Evolutionary conservation across 2,113 vertebrate species (phyloP).

Genomic region (Malurus alboscapulatus): DNA sequence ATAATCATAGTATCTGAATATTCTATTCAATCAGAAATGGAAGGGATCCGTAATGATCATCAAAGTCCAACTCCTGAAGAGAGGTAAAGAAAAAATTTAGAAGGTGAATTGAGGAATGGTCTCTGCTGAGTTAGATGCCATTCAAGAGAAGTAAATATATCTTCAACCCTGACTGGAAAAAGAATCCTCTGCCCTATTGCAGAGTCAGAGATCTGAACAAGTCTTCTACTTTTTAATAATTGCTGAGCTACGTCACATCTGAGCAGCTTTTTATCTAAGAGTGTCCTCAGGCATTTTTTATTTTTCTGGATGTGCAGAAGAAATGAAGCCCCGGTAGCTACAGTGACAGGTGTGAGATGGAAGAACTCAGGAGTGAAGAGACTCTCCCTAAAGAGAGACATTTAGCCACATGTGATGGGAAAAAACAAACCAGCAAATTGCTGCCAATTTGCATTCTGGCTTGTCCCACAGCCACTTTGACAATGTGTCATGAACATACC

Average conservation of each 20-base stretch:
- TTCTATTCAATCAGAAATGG: background rate
- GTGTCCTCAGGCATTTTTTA: background rate
- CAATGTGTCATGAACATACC: background rate
- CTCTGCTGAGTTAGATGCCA: background rate
- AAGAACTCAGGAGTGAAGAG: background rate
- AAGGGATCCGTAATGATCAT: background rate
- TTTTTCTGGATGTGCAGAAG: background rate
- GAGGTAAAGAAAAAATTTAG: background rate
- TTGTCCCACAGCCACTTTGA: background rate
- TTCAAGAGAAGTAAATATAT: background rate
- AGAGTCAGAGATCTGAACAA: background rate
- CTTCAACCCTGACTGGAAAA: background rate
- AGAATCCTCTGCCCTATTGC: background rate
- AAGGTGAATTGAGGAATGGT: background rate
- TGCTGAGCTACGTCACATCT: background rate
- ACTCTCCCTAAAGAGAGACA: background rate
- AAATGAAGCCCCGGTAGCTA: background rate
- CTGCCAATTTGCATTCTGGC: background rate
- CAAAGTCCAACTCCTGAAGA: background rate
- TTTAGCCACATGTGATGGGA: background rate
- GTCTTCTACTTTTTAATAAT: slow-evolving; percentile 14
- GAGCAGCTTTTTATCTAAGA: background rate
- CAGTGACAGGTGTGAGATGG: background rate
- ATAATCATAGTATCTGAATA: background rate
- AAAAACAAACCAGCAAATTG: background rate